Evolutionary conservation across 1,140 invertebrate species (phyloP), one percentile per base, ranked within the genome.

Genomic region (Hyles vespertilio): DNA sequence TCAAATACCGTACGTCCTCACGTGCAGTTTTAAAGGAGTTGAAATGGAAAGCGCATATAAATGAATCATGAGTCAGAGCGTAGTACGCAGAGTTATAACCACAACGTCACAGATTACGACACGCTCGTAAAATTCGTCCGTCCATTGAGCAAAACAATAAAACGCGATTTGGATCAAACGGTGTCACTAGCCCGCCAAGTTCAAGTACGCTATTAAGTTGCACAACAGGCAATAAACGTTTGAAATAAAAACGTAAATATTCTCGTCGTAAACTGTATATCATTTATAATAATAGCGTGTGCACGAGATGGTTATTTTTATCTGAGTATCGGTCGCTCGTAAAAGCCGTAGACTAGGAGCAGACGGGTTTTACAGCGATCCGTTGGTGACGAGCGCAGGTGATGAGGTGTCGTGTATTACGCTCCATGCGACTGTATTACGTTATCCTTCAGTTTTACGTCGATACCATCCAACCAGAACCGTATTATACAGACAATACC

Each of bases 141-240:
- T 81, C 80, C 84, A 84, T 84, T 84, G 77, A 85, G 76, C 56
- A 70, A 71, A 78, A 86, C 83, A 88, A 88, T 86, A 86, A 88
- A 84, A 82, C 72, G 74, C 73, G 83, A 84, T 86, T 84, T 79
- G 79, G 72, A 85, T 87, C 84, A 84, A 81, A 84, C 72, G 72
- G 82, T 87, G 83, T 84, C 84, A 84, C 83, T 86, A 81, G 80
- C 74, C 74, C 67, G 58, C 56, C 81, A 88, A 88, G 85, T 88
- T 88, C 85, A 88, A 86, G 85, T 77, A 70, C 74, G 78, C 76
- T 72, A 82, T 88, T 82, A 86, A 82, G 75, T 85, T 85, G 75
- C 77, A 84, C 73, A 85, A 85, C 76, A 70, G 66, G 71, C 79
- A 73, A 81, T 87, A 82, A 87, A 84, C 74, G 69, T 66, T 73